Evolutionary conservation across 2,888 invertebrate species (phyloP).

Genomic region (Rhamphomyia laevipes): DNA sequence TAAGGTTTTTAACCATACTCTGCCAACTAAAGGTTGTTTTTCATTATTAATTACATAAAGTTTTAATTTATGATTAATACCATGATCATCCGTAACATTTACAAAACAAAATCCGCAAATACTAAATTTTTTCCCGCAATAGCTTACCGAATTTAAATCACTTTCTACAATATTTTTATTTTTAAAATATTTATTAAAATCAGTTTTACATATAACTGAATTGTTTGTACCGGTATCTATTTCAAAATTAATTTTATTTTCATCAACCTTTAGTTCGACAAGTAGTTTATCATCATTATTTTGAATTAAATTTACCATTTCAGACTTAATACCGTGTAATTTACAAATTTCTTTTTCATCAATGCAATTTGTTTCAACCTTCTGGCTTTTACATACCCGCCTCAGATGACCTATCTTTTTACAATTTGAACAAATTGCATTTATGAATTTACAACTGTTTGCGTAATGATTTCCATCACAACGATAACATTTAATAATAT

Average conservation of each 20-base stretch:
- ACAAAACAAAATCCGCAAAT: conserved; percentile 12
- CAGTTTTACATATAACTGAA: neutral
- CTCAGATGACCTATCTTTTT: neutral
- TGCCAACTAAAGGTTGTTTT: conserved; percentile 17
- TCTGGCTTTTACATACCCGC: neutral
- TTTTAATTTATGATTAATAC: conserved; percentile 7
- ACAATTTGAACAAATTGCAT: neutral
- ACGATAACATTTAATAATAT: neutral
- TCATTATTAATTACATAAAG: conserved; percentile 15
- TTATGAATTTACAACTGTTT: neutral
- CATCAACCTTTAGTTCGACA: neutral
- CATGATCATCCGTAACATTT: neutral
- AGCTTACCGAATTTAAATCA: conserved; percentile 11
- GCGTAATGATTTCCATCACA: neutral
- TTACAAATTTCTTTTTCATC: neutral
- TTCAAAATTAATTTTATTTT: neutral
- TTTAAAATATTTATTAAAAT: neutral
- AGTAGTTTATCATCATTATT: neutral
- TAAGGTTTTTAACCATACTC: conserved; percentile 18
- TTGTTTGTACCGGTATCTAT: neutral
- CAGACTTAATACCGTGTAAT: too few species aligned
- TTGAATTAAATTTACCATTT: neutral
- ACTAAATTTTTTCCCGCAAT: conserved; percentile 9
- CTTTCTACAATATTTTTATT: neutral
- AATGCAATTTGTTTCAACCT: neutral